A percentile compares a stretch with the other conserved stretches of the same genome.
phyloP scores from a whole-genome alignment of 1,140 invertebrate species.

The Drosophila fuyamai region DNA sequence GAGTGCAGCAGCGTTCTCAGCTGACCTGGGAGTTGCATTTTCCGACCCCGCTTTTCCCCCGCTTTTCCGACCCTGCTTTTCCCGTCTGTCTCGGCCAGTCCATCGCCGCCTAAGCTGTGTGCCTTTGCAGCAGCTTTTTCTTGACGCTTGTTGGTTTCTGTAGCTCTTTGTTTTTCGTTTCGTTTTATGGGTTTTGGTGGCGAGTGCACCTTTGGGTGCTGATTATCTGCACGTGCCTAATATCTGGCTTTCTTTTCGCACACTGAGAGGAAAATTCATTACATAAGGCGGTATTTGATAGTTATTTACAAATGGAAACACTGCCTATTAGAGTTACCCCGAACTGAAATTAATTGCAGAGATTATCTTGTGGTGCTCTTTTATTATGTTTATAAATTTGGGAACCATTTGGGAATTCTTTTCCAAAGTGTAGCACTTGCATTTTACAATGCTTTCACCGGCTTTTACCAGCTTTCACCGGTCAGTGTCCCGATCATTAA shows the following conservation, averaged over 20 bases:
- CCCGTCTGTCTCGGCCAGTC: constrained; percentile 49
- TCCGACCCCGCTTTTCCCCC: background rate
- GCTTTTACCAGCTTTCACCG: background rate
- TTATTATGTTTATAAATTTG: no score
- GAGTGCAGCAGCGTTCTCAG: constrained; percentile 29
- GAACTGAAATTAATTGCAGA: no score
- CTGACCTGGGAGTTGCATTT: constrained; percentile 54
- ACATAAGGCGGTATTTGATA: no score
- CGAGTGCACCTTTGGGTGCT: constrained; percentile 58
- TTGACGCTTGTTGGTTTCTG: constrained; percentile 25
- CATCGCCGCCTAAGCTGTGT: constrained; percentile 69
- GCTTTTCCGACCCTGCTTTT: background rate
- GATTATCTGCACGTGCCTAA: constrained; percentile 70
- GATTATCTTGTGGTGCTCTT: no score
- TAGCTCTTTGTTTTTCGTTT: constrained; percentile 29
- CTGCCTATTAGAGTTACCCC: no score
- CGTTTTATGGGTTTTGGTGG: constrained; percentile 34
- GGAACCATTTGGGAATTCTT: no score
- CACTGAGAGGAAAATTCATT: constrained; percentile 2
- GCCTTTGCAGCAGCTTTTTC: constrained; percentile 64
- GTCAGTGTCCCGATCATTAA: constrained; percentile 2
- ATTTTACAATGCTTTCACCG: background rate
- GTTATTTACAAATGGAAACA: no score
- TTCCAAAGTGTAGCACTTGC: background rate
- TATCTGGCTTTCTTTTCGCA: constrained; percentile 26